Conservation (phyloP, 2,888 invertebrate genomes). For the Cenopis cana region DNA sequence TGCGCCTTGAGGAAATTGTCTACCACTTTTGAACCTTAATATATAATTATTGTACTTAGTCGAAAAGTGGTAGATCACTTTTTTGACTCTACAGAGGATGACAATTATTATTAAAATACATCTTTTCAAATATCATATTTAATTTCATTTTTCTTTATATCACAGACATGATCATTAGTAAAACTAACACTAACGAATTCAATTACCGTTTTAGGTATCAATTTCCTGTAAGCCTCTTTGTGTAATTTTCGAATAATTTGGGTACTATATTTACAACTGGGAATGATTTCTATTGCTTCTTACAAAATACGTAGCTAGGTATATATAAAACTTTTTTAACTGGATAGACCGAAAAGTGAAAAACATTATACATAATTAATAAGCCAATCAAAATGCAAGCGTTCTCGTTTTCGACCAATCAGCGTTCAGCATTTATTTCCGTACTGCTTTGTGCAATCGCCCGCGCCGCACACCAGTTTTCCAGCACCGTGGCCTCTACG, state of each 20-base stretch:
- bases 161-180: neutral
- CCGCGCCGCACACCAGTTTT: constrained; percentile 55
- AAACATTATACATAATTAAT: neutral
- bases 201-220: neutral
- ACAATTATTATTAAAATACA: neutral
- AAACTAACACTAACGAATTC: neutral
- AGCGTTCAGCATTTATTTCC: constrained; percentile 54
- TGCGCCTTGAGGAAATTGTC: too few species aligned
- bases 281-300: neutral
- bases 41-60: too few species aligned
- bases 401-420: constrained; percentile 23
- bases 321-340: too few species aligned
- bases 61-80: too few species aligned
- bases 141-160: neutral
- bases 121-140: neutral
- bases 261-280: neutral
- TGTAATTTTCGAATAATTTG: neutral
- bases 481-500: constrained; percentile 49
- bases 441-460: constrained; percentile 58
- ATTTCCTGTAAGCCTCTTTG: neutral
- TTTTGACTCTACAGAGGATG: neutral
- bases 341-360: neutral
- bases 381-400: neutral
- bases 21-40: too few species aligned
- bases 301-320: neutral